phyloP scores from a whole-genome alignment of 1,140 invertebrate genomes.

The Euura saliciscinereae region DNA sequence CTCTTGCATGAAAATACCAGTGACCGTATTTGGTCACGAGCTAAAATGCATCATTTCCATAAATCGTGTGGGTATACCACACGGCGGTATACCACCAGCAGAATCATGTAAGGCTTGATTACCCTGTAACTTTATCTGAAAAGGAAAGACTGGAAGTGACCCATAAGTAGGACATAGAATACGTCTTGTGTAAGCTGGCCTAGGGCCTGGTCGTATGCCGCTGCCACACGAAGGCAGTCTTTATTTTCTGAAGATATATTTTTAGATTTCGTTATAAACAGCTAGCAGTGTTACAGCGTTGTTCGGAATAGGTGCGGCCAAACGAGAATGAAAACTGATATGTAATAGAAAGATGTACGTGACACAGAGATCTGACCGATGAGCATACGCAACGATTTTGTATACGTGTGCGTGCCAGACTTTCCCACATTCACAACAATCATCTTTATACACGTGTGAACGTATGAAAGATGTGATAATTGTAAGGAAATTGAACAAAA shows the following conservation, averaged over 20 bases:
- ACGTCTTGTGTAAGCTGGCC: neutral
- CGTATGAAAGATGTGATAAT: too few relatives aligned
- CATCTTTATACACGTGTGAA: too few relatives aligned
- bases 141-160: neutral
- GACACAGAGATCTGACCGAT: too few relatives aligned
- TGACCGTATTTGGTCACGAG: slow-evolving; percentile 34
- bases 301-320: neutral
- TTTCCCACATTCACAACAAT: too few relatives aligned
- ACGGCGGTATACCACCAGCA: neutral
- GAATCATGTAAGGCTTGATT: neutral
- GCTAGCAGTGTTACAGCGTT: neutral
- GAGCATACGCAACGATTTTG: too few relatives aligned
- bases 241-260: slow-evolving; percentile 46
- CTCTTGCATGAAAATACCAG: neutral
- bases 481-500: neutral
- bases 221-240: slow-evolving; percentile 26
- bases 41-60: slow-evolving; percentile 36
- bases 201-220: too few relatives aligned
- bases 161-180: neutral
- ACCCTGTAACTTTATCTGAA: neutral
- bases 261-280: slow-evolving; percentile 30
- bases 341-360: too few relatives aligned
- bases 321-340: neutral
- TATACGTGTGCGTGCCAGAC: too few relatives aligned
- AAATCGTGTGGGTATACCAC: slow-evolving; percentile 38